These are phyloP conservation scores for Amphipyra tragopoginis DNA, from an alignment of 2,888 invertebrate genomes.

Conservation along the genomic window DNA sequence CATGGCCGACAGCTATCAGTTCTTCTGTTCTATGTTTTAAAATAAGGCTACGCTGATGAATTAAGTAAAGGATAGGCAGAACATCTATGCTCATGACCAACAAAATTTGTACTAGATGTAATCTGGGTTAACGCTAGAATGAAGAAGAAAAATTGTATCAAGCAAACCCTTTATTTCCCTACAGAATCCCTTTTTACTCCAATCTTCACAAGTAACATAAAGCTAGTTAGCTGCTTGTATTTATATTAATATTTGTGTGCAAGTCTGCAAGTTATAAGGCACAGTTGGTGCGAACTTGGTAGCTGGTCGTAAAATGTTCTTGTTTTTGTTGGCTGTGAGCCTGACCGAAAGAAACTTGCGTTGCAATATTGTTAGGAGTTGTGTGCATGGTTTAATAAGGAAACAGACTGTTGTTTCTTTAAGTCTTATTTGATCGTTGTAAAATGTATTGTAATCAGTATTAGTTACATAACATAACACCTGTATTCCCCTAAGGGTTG, in stretches of 20 bases:
- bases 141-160: too few relatives aligned
- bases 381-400: slow-evolving; percentile 37
- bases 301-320: slow-evolving; percentile 26
- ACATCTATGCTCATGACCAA: too few relatives aligned
- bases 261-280: slow-evolving; percentile 37
- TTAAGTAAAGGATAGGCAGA: too few relatives aligned
- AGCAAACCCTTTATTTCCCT: neutral
- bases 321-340: slow-evolving; percentile 51
- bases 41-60: too few relatives aligned
- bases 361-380: slow-evolving; percentile 38
- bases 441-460: neutral
- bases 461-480: too few relatives aligned
- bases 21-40: too few relatives aligned
- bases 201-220: slow-evolving; percentile 14
- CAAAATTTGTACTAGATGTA: too few relatives aligned
- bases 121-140: too few relatives aligned
- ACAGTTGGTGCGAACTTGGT: slow-evolving; percentile 41
- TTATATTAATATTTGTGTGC: slow-evolving; percentile 36
- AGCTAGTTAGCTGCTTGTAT: slow-evolving; percentile 27
- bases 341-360: slow-evolving; percentile 35
- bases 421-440: slow-evolving; percentile 1
- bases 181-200: too few relatives aligned
- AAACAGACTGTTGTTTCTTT: slow-evolving; percentile 3
- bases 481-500: too few relatives aligned
- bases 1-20: too few relatives aligned